Conservation (phyloP, 1,140 invertebrate species). For the Drosophila pallidifrons region DNA sequence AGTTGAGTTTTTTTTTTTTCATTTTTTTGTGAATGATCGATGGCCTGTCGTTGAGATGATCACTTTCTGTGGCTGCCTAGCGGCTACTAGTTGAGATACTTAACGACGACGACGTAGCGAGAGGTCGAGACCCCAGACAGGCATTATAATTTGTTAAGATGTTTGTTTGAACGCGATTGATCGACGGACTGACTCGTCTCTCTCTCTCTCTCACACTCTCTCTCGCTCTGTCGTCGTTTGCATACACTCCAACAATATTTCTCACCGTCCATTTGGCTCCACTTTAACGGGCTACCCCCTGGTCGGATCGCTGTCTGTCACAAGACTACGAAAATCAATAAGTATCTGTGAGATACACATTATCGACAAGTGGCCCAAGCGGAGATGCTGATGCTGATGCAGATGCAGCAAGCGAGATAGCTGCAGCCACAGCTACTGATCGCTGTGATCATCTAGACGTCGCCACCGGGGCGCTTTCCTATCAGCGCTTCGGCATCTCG, state of each 20-base stretch:
- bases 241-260: constrained; percentile 65
- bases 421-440: constrained; percentile 47
- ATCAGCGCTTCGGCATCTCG: constrained; percentile 77
- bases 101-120: constrained; percentile 46
- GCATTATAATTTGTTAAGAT: constrained; percentile 81
- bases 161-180: constrained; percentile 66
- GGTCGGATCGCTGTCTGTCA: constrained; percentile 39
- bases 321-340: constrained; percentile 47
- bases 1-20: neutral
- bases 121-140: constrained; percentile 17
- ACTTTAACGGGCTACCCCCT: constrained; percentile 41
- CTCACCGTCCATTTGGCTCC: constrained; percentile 66
- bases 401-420: neutral
- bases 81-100: constrained; percentile 83
- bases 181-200: constrained; percentile 22
- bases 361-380: constrained; percentile 63
- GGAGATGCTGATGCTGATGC: too few species aligned
- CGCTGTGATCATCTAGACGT: constrained; percentile 47
- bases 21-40: constrained; percentile 74
- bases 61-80: constrained; percentile 80
- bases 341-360: constrained; percentile 60
- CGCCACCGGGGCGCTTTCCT: constrained; percentile 55
- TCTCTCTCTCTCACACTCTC: constrained; percentile 13
- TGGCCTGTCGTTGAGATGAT: constrained; percentile 81
- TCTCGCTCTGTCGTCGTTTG: constrained; percentile 39